Percentiles rank a stretch among this genome's conserved stretches.
phyloP scores from a whole-genome alignment of 1,140 invertebrate genomes.

The Drosophila biarmipes region DNA sequence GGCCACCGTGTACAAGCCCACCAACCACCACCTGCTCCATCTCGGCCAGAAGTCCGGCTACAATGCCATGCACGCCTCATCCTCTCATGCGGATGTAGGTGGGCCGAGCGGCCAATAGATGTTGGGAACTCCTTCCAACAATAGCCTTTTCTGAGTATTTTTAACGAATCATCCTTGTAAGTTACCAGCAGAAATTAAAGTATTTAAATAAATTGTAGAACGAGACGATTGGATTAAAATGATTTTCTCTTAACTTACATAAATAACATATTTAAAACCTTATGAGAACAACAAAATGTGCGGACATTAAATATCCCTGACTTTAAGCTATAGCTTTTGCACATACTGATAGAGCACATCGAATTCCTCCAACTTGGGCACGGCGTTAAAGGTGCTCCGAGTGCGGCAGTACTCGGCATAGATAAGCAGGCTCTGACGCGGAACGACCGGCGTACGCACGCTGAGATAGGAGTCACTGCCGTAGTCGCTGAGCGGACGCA shows the following conservation, averaged over 20 bases:
- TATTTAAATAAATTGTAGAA: slow-evolving; percentile 34
- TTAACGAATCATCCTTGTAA: slow-evolving; percentile 54
- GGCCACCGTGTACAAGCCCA: slow-evolving; percentile 71
- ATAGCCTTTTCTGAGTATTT: slow-evolving; percentile 66
- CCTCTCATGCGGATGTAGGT: slow-evolving; percentile 41
- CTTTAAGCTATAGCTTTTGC: slow-evolving; percentile 49
- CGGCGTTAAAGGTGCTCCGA: slow-evolving; percentile 68
- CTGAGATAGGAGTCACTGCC: slow-evolving; percentile 86
- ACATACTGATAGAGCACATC: slow-evolving; percentile 72
- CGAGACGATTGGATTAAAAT: background rate
- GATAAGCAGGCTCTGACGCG: slow-evolving; percentile 87
- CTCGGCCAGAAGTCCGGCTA: slow-evolving; percentile 59
- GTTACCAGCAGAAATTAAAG: slow-evolving; percentile 24
- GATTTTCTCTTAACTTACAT: background rate
- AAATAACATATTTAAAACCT: slow-evolving; percentile 5
- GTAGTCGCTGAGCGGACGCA: slow-evolving; percentile 86
- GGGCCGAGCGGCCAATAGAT: slow-evolving; percentile 39
- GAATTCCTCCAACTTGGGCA: slow-evolving; percentile 72
- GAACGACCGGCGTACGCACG: slow-evolving; percentile 87
- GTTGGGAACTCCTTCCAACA: slow-evolving; percentile 40
- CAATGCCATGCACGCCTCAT: slow-evolving; percentile 71
- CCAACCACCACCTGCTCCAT: slow-evolving; percentile 25
- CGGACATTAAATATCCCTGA: background rate
- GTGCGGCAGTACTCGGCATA: slow-evolving; percentile 87
- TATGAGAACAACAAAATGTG: background rate